A percentile compares a stretch with the other conserved stretches of the same genome.
phyloP scores from a whole-genome alignment of 2,888 invertebrate genomes.

The Drosophila mercatorum region DNA sequence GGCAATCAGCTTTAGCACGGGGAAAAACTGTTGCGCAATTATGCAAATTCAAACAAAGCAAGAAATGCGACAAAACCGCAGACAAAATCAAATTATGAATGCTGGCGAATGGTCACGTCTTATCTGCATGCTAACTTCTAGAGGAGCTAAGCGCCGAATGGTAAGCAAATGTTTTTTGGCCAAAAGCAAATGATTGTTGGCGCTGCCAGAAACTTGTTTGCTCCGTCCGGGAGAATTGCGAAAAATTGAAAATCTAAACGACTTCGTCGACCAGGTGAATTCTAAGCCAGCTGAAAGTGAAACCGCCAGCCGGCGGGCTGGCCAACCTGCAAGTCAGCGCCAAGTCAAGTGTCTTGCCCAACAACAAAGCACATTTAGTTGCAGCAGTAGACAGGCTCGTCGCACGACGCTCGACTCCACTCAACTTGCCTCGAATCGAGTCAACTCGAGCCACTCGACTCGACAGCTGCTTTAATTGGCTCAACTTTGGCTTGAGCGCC shows the following conservation, averaged over 20 bases:
- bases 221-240: constrained; percentile 66
- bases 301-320: constrained; percentile 44
- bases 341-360: constrained; percentile 65
- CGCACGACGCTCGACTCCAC: constrained; percentile 23
- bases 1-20: constrained; percentile 16
- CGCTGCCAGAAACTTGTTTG: constrained; percentile 60
- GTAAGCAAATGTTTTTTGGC: constrained; percentile 57
- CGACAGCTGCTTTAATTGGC: constrained; percentile 55
- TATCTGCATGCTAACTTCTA: constrained; percentile 61
- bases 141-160: constrained; percentile 26
- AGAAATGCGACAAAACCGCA: constrained; percentile 36
- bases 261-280: constrained; percentile 55
- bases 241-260: constrained; percentile 69
- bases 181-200: constrained; percentile 30
- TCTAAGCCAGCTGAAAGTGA: constrained; percentile 78
- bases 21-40: constrained; percentile 41
- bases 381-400: constrained; percentile 22
- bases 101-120: constrained; percentile 13
- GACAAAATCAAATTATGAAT: constrained; percentile 24
- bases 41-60: constrained; percentile 38
- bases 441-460: constrained; percentile 12
- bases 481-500: constrained; percentile 27
- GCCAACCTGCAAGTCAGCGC: constrained; percentile 26
- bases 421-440: not conserved
- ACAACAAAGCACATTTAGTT: constrained; percentile 52